phyloP scores from a whole-genome alignment of 2,113 vertebrate genomes.

The Tilapia sparmanii region DNA sequence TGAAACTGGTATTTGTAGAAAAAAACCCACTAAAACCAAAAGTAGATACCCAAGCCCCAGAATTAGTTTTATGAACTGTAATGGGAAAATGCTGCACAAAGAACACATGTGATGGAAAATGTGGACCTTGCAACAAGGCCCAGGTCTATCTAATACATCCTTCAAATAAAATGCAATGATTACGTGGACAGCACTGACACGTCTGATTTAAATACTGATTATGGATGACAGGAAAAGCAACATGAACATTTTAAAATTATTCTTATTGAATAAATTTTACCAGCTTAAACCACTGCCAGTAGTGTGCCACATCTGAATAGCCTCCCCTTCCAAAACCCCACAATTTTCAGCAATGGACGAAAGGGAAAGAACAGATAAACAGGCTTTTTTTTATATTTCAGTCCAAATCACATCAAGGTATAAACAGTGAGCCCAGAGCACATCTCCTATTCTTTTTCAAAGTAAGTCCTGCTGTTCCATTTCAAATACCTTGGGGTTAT shows the following conservation, averaged over 20 bases:
- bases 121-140: slow-evolving; percentile 27
- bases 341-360: slow-evolving; percentile 39
- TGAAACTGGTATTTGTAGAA: slow-evolving; percentile 71
- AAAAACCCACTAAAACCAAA: slow-evolving; percentile 33
- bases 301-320: slow-evolving; percentile 7
- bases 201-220: not conserved
- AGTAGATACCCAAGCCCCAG: slow-evolving; percentile 50
- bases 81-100: slow-evolving; percentile 56
- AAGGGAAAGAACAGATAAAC: slow-evolving; percentile 54
- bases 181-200: not conserved
- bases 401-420: slow-evolving; percentile 72
- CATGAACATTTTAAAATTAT: not conserved
- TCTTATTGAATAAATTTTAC: not conserved
- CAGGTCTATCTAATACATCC: not conserved
- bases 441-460: slow-evolving; percentile 70
- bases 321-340: slow-evolving; percentile 28
- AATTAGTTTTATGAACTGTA: slow-evolving; percentile 70
- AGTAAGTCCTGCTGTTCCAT: slow-evolving; percentile 67
- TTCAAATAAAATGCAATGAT: not conserved
- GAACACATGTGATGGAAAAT: slow-evolving; percentile 45
- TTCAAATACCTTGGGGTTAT: slow-evolving; percentile 68
- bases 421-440: slow-evolving; percentile 66
- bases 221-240: not conserved
- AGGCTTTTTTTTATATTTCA: slow-evolving; percentile 51
- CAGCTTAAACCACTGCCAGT: not conserved